Conservation (phyloP, 2,888 invertebrate species). For the Atherix ibis region DNA sequence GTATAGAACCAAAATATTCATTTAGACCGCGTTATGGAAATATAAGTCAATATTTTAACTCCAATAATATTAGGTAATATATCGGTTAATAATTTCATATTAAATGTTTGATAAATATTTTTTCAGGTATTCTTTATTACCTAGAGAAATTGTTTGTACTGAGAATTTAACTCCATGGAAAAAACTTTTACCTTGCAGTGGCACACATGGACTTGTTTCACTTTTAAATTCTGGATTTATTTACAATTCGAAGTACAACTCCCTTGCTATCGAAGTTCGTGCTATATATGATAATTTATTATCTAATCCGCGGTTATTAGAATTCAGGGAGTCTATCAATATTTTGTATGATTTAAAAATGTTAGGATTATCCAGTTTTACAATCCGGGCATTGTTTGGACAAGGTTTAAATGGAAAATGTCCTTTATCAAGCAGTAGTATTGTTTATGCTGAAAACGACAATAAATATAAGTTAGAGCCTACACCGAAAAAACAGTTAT, state of each 20-base stretch:
- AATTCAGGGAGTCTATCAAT: conserved; percentile 72
- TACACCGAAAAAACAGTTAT: conserved; percentile 39
- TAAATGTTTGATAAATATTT: too few relatives aligned
- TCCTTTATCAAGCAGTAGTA: conserved; percentile 60
- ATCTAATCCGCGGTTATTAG: conserved; percentile 46
- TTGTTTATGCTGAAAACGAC: conserved; percentile 66
- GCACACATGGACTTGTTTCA: conserved; percentile 72
- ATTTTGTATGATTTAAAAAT: conserved; percentile 63
- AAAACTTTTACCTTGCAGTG: conserved; percentile 88
- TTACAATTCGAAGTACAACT: conserved; percentile 87
- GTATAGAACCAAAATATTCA: conserved; percentile 66
- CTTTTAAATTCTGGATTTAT: conserved; percentile 80
- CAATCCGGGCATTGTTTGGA: conserved; percentile 72
- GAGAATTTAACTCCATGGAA: conserved; percentile 99
- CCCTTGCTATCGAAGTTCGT: conserved; percentile 70
- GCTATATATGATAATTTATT: conserved; percentile 50
- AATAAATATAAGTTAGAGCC: conserved; percentile 48
- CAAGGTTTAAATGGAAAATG: conserved; percentile 69
- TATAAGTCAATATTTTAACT: too few relatives aligned
- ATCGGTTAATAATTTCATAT: too few relatives aligned
- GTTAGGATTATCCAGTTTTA: conserved; percentile 53
- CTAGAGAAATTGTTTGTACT: conserved; percentile 93
- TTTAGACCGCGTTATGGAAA: conserved; percentile 62
- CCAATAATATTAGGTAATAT: too few relatives aligned
- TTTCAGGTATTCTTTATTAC: conserved; percentile 73